Percentiles rank a stretch among this genome's conserved stretches.
Evolutionary conservation across 2,888 invertebrate genomes (phyloP).

Genomic region (Mythimna loreyi): DNA sequence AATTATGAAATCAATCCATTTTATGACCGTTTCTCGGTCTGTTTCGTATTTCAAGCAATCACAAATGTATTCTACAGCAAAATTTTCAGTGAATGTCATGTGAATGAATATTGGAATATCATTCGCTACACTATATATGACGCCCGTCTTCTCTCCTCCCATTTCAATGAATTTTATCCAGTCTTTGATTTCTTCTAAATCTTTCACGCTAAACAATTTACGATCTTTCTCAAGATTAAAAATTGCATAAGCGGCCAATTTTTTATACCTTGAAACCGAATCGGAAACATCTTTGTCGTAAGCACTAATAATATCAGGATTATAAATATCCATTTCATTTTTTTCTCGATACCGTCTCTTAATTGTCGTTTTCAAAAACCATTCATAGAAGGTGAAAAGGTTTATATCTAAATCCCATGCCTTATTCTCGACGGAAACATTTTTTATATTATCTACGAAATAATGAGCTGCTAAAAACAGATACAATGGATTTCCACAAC

Average conservation of each 20-base stretch:
- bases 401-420: not conserved
- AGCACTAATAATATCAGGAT: not conserved
- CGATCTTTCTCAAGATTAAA: not conserved
- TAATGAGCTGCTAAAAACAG: not conserved
- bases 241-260: not conserved
- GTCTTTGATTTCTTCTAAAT: not conserved
- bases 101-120: not conserved
- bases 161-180: not conserved
- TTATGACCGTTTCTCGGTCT: not conserved
- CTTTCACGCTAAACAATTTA: not conserved
- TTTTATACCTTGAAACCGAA: not conserved
- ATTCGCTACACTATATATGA: not conserved
- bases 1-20: not conserved
- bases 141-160: constrained; percentile 1
- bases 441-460: not conserved
- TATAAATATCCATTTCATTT: constrained; percentile 1
- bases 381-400: not conserved
- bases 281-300: not conserved
- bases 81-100: constrained; percentile 1
- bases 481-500: constrained; percentile 1
- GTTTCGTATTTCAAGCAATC: not conserved
- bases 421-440: not conserved
- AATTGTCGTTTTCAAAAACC: constrained; percentile 1
- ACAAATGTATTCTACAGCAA: not conserved
- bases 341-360: not conserved